A percentile compares a stretch with the other conserved stretches of the same genome.
These are phyloP conservation scores for Columba livia DNA, from an alignment of 2,113 vertebrate genomes.

Conservation along the genomic window DNA sequence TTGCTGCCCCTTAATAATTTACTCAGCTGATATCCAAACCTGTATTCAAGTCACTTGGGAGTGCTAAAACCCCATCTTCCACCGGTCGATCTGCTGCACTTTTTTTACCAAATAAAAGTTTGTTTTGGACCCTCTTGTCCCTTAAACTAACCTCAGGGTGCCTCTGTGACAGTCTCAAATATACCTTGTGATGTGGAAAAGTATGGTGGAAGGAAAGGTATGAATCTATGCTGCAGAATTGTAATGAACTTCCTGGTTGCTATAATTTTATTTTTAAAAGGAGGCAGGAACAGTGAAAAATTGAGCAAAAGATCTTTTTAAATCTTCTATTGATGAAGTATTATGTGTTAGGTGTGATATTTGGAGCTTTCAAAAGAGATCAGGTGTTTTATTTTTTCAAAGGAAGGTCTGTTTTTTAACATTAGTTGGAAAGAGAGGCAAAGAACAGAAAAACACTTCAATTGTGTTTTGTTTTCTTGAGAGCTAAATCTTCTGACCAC, in stretches of 20 bases:
- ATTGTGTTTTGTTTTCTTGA: neutral
- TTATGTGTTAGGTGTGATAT: neutral
- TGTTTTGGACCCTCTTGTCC: too few species aligned
- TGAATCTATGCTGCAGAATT: neutral
- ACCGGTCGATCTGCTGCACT: too few species aligned
- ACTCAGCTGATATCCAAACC: too few species aligned
- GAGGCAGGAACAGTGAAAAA: neutral
- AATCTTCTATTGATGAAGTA: neutral
- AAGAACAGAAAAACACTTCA: neutral
- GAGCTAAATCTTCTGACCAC: neutral
- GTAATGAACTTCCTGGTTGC: neutral
- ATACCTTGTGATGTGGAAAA: neutral
- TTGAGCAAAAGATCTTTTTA: neutral
- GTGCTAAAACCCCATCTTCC: too few species aligned
- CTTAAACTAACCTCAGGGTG: too few species aligned
- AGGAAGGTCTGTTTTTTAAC: neutral
- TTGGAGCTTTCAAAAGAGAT: neutral
- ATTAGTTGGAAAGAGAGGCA: neutral
- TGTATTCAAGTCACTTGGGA: too few species aligned
- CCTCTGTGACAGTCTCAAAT: neutral
- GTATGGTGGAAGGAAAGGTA: neutral
- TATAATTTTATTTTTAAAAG: neutral
- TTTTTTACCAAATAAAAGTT: too few species aligned
- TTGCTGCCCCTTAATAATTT: too few species aligned
- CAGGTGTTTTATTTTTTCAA: neutral